These are phyloP conservation scores for Stegodyphus mimosarum DNA, from an alignment of 1,140 invertebrate species.

Conservation along the genomic window DNA sequence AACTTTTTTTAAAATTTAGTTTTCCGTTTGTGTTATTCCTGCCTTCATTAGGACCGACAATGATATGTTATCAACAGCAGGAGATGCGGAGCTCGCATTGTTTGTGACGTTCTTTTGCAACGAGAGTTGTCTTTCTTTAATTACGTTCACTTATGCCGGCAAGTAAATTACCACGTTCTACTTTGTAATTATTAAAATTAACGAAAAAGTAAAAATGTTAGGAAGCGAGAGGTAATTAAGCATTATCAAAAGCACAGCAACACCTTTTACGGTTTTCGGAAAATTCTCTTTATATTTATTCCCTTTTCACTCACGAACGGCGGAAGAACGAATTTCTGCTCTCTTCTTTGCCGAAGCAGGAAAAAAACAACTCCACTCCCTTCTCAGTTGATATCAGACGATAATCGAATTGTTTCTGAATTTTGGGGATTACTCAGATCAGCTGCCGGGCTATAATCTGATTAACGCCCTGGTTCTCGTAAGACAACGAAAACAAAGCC, in stretches of 20 bases:
- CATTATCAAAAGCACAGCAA: slow-evolving; percentile 31
- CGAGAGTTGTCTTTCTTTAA: slow-evolving; percentile 47
- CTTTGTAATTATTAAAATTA: slow-evolving; percentile 57
- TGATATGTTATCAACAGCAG: slow-evolving; percentile 37
- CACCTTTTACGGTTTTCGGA: slow-evolving; percentile 14
- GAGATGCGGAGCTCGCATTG: not conserved
- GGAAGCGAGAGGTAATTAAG: slow-evolving; percentile 28
- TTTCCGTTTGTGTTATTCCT: not conserved
- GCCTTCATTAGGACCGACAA: slow-evolving; percentile 39
- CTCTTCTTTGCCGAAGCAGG: slow-evolving; percentile 1
- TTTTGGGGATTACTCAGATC: slow-evolving; percentile 56
- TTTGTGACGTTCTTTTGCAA: slow-evolving; percentile 2
- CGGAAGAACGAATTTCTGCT: not conserved
- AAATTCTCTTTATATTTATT: slow-evolving; percentile 20
- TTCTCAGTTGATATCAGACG: slow-evolving; percentile 53
- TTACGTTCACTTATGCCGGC: slow-evolving; percentile 35
- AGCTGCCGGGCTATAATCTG: slow-evolving; percentile 35
- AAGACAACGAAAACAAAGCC: slow-evolving; percentile 39
- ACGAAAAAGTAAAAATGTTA: slow-evolving; percentile 36
- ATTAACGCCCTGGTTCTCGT: slow-evolving; percentile 13
- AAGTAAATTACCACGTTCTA: slow-evolving; percentile 32
- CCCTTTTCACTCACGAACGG: not conserved
- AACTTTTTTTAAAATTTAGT: too few relatives aligned
- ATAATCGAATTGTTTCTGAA: slow-evolving; percentile 58
- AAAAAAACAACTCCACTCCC: slow-evolving; percentile 45